A percentile compares a stretch with the other conserved stretches of the same genome.
phyloP scores from a whole-genome alignment of 2,797 vertebrate species.

The Clarias fuscus region DNA sequence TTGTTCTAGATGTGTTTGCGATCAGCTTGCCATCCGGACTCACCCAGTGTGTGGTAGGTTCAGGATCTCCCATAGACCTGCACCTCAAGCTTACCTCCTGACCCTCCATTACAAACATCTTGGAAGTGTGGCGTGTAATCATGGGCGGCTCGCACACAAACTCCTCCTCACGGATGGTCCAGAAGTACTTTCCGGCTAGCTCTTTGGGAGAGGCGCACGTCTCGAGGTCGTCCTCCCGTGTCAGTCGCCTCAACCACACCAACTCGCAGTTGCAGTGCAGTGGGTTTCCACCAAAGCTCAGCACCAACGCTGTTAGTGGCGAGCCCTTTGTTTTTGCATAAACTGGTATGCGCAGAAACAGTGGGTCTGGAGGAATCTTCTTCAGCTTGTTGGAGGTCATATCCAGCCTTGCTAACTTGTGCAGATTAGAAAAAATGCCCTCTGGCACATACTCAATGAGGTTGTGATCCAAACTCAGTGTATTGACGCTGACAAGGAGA shows the following conservation, averaged over 20 bases:
- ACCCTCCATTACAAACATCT: constrained; percentile 76
- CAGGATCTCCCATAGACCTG: constrained; percentile 80
- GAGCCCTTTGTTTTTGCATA: constrained; percentile 85
- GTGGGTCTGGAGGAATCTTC: constrained; percentile 86
- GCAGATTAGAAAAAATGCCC: constrained; percentile 86
- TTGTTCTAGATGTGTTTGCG: constrained; percentile 70
- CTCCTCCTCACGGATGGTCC: constrained; percentile 87
- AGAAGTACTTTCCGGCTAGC: constrained; percentile 86
- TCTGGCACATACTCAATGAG: constrained; percentile 86
- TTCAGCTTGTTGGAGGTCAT: constrained; percentile 92
- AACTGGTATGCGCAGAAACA: constrained; percentile 85
- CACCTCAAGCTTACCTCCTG: constrained; percentile 78
- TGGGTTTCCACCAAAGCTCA: constrained; percentile 88
- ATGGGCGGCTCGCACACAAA: constrained; percentile 89
- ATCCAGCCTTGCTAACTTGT: constrained; percentile 85
- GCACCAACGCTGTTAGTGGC: constrained; percentile 77
- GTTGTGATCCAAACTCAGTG: constrained; percentile 87
- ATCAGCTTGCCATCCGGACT: constrained; percentile 79
- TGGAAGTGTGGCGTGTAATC: constrained; percentile 80
- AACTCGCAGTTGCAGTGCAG: constrained; percentile 91
- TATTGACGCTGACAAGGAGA: constrained; percentile 83
- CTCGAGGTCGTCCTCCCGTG: constrained; percentile 86
- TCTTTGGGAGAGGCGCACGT: constrained; percentile 86
- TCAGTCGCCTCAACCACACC: constrained; percentile 84
- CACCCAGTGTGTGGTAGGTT: constrained; percentile 81